Evolutionary conservation across 2,113 vertebrate genomes (phyloP).

Genomic region (Zapornia atra): DNA sequence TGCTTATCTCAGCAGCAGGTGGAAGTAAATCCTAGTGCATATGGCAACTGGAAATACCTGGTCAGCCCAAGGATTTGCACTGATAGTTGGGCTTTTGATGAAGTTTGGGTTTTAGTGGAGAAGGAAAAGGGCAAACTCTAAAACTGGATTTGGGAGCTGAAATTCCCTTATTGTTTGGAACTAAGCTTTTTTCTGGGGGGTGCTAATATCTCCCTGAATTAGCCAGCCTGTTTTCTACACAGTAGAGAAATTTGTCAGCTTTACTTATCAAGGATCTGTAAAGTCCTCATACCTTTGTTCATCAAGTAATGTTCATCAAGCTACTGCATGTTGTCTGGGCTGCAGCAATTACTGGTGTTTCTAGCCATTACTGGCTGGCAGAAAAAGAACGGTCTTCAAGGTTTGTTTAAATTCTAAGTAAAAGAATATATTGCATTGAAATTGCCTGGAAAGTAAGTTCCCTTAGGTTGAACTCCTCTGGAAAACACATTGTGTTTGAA

Average conservation of each 20-base stretch:
- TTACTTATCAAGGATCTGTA: background rate
- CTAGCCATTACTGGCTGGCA: background rate
- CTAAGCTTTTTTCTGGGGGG: background rate
- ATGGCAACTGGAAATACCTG: background rate
- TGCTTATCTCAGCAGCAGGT: background rate
- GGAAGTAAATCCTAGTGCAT: background rate
- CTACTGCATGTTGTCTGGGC: background rate
- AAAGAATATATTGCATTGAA: background rate
- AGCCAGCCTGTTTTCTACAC: rapidly evolving
- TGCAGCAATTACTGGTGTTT: background rate
- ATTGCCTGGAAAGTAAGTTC: background rate
- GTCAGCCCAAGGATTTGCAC: background rate
- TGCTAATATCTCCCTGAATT: background rate
- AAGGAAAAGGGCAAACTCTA: background rate
- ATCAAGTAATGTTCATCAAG: background rate
- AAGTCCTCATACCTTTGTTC: background rate
- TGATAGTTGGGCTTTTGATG: background rate
- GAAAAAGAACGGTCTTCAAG: background rate
- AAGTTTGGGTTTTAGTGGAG: background rate
- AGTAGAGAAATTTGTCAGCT: background rate
- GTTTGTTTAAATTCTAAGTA: background rate
- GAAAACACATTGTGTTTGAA: background rate
- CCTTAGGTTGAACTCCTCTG: background rate
- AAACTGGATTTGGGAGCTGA: background rate
- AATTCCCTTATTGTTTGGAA: background rate